Base-by-base conservation (phyloP, 2,113 vertebrate species). In the Labeo catla region DNA sequence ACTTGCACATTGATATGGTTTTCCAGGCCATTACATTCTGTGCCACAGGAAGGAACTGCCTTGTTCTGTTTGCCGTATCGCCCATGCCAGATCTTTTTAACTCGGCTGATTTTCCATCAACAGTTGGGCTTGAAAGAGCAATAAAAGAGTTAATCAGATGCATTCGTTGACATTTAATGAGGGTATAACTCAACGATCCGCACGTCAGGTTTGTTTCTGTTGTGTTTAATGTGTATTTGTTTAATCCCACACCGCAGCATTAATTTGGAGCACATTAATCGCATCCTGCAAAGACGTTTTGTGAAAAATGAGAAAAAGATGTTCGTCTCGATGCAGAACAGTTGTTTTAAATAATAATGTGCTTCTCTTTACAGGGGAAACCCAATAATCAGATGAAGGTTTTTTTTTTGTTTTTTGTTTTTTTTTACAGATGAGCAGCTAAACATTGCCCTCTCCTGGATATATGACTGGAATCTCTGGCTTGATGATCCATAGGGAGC, bases 361-460 rank as follows among this genome's bases (percentile, higher is more conserved):
- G 43, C 59, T 73, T 81, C n/a, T 66, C 54, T 61, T 80, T 80
- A 63, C 57, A 63, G n/a, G 12, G n/a, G 61, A 77, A 82, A 39
- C 47, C 23, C 80, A 68, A 39, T 68, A 34, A 68, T 82, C 28
- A 36, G 47, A 68, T 63, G 7, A 19, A 45, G 1, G 5, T 1
- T 43, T 28, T 28, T 28, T 28, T 28, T 45, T 45, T 8, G n/a
- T n/a, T n/a, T n/a, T n/a, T n/a, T n/a, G n/a, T 11, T 28, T 15
- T 47, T 74, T 81, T 74, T 34, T 28, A 9, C 61, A 12, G 63
- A 82, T 86, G 19, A 61, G 65, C 85, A 90, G 89, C 76, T 87
- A 86, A 90, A 90, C 66, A 85, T 83, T 88, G 89, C 87, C 89
- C 85, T 90, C 89, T 90, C 21, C 87, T 90, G 89, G 89, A 84